Evolutionary conservation across 23 tunicate species (phyloP), one percentile per base, ranked within the genome.

Genomic region (Diplosoma virens): DNA sequence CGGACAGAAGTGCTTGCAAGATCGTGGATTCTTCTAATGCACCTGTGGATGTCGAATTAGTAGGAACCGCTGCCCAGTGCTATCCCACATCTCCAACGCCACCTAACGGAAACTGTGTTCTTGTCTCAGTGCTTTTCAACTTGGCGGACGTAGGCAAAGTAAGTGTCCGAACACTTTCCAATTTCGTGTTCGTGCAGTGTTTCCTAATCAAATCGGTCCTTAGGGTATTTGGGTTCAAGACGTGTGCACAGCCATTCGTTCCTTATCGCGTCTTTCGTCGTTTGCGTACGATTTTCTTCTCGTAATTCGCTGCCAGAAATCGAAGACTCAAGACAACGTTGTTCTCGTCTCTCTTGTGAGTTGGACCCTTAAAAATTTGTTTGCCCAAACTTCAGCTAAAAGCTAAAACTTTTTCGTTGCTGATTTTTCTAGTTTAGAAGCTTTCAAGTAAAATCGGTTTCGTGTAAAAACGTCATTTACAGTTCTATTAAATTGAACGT

Each of bases 181-280:
- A 29, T 17, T 30, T 24, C 17, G 17, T 30, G 17, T 17, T 67
- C 58, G 30, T 30, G 17, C 30, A 23, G 17, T 31, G 30, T 30
- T 67, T 67, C 32, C 0, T 29, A 67, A 29, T 67, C 17, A 28
- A 18, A n/a, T n/a, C 16, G 16, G 16, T 14, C 36, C 16, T 17
- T 53, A 68, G 54, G 53, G 75, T 3, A 36, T 36, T n/a, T 88
- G 84, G 71, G 86, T 83, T 35, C 63, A 78, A 20, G 98, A 94
- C 71, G 69, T 94, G 9, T 94, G 98, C 80, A 78, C 78, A 11
- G 94, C 77, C 4, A 4, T 94, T 9, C 89, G 94, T 18, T 32
- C 24, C 58, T 53, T 87, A 6, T 68, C 87, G 27, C 35, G 30
- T 3, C 41, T 94, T 24, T 21, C 25, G 0, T 52, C 72, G 37